A percentile compares a stretch with the other conserved stretches of the same genome.
These are phyloP conservation scores for Leucopsar rothschildi DNA, from an alignment of 2,113 vertebrate genomes.

Conservation along the genomic window DNA sequence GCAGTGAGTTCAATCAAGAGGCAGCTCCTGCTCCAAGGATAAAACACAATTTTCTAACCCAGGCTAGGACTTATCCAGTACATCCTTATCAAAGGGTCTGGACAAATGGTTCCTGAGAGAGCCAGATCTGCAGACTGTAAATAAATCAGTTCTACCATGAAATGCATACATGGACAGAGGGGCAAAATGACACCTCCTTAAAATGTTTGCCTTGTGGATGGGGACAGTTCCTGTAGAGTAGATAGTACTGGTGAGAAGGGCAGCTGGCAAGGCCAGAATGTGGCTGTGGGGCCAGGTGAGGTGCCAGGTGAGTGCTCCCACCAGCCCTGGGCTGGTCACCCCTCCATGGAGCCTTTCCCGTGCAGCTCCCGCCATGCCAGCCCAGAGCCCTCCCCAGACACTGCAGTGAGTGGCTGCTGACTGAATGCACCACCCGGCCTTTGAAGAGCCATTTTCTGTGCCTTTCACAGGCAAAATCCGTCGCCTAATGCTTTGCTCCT, in stretches of 20 bases:
- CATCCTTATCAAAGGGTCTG: not conserved
- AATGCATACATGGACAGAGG: not conserved
- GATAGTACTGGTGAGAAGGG: not conserved
- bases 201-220: fast-evolving
- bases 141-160: not conserved
- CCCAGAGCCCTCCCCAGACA: not conserved
- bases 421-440: not conserved
- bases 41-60: not conserved
- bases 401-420: not conserved
- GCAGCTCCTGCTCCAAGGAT: not conserved
- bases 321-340: not conserved
- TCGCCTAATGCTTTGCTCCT: fast-evolving
- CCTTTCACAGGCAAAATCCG: not conserved
- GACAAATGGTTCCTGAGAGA: not conserved
- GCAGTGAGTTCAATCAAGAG: not conserved
- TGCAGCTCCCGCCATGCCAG: not conserved
- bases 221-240: not conserved
- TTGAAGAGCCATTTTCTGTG: not conserved
- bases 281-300: fast-evolving
- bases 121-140: not conserved
- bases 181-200: not conserved
- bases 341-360: fast-evolving
- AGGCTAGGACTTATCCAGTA: not conserved
- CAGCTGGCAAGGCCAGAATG: not conserved
- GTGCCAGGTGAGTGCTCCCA: fast-evolving